Evolutionary conservation across 2,113 vertebrate species (phyloP), one percentile per base, ranked within the genome.

Genomic region (Sterna hirundo): DNA sequence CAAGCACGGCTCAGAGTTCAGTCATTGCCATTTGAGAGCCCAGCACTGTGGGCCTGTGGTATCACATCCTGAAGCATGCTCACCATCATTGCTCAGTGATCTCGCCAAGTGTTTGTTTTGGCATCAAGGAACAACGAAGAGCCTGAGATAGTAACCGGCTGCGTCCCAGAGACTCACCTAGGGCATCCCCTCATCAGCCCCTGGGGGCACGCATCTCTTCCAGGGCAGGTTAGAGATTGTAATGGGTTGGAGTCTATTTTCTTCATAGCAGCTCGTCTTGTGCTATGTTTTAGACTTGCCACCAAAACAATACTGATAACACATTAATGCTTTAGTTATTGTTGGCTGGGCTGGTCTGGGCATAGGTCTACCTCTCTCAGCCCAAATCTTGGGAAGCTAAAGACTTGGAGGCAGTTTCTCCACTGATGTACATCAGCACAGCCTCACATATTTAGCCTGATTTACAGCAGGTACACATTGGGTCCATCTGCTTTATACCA

Each of bases 111-210:
- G 17, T 47, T 38, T 80, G 38, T 40, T 32, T 26, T 83, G 62
- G 44, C 46, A 70, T 22, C 74, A 78, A 70, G 69, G n/a, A 74
- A 36, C 30, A 74, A 76, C 2, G 3, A 62, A 71, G 5, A 93
- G 30, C 27, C 49, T n/a, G 62, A 89, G 51, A 44, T 6, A 83
- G 30, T 23, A 91, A 34, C 34, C 1, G 2, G 12, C 36, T 77
- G 13, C 2, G 2, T 42, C 13, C 38, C 66, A 72, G 75, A 60
- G 30, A 12, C 21, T n/a, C 40, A 46, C 26, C 19, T 80, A 22
- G 13, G 57, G 21, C 23, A 38, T 38, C 23, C 6, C 13, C n/a
- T 51, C 15, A 4, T 22, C 40, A 61, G 17, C 0, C 0, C 29
- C 58, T 51, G 47, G 23, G 34, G 15, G 13, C 10, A 72, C 8